Evolutionary conservation across 2,113 vertebrate species (phyloP).

Genomic region (Serinus canaria): DNA sequence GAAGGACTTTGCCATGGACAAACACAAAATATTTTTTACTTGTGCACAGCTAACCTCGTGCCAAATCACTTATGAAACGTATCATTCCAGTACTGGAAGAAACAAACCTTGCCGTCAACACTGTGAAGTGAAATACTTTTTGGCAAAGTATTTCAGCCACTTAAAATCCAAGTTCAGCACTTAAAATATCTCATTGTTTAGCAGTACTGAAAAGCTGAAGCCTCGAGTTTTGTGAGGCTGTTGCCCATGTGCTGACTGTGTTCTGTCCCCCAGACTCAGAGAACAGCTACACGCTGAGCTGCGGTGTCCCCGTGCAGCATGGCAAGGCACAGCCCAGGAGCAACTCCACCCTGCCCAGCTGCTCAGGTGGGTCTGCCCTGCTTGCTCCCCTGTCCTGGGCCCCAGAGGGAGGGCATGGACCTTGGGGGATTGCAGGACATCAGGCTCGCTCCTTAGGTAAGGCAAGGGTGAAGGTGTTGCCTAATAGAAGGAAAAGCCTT

Average conservation of each 20-base stretch:
- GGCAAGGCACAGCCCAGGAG: constrained; percentile 77
- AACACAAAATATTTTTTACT: neutral
- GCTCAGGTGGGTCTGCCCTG: constrained; percentile 75
- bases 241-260: neutral
- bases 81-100: neutral
- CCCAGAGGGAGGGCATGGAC: neutral
- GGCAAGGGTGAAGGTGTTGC: neutral
- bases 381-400: neutral
- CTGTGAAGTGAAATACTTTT: neutral
- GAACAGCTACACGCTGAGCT: constrained; percentile 91
- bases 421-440: neutral
- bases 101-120: neutral
- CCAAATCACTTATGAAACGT: neutral
- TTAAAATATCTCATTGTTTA: neutral
- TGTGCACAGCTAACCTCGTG: neutral
- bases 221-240: rapidly evolving
- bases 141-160: neutral
- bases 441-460: neutral
- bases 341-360: constrained; percentile 78
- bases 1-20: neutral
- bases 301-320: constrained; percentile 81
- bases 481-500: neutral
- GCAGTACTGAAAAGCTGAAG: neutral
- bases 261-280: constrained; percentile 81
- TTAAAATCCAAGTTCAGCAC: neutral